Conservation (phyloP, 2,797 vertebrate species). For the Lindbergichthys nudifrons region DNA sequence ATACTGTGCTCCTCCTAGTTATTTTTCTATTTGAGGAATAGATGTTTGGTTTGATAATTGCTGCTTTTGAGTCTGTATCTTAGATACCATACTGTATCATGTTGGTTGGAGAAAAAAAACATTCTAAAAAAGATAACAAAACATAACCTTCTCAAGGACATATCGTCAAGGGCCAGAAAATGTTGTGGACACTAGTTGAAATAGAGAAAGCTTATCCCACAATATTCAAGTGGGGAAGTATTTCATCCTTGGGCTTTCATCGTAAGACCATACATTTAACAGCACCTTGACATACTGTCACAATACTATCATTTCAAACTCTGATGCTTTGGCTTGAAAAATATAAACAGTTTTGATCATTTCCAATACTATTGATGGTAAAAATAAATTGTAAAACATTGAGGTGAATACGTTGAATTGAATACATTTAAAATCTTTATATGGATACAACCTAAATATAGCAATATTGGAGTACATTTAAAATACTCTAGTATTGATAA, state of each 20-base stretch:
- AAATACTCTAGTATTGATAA: too few species aligned
- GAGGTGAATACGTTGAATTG: too few species aligned
- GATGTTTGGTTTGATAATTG: not conserved
- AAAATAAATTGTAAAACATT: too few species aligned
- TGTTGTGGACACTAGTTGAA: not conserved
- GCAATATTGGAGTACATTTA: too few species aligned
- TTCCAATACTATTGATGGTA: too few species aligned
- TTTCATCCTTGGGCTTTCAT: not conserved
- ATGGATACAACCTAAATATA: too few species aligned
- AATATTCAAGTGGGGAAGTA: not conserved
- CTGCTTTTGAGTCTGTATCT: not conserved
- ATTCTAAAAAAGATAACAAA: too few species aligned
- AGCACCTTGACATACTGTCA: not conserved
- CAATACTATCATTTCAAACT: not conserved
- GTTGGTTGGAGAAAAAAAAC: not conserved
- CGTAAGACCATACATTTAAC: not conserved
- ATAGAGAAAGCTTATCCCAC: not conserved
- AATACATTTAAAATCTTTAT: too few species aligned
- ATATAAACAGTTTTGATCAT: too few species aligned
- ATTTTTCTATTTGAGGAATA: not conserved
- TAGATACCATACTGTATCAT: not conserved
- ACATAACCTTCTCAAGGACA: too few species aligned
- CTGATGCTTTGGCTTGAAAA: too few species aligned
- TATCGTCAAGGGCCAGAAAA: not conserved
- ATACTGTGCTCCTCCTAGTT: not conserved